Base-by-base conservation (phyloP, 2,888 invertebrate species). In the Chelonus formosanus region DNA sequence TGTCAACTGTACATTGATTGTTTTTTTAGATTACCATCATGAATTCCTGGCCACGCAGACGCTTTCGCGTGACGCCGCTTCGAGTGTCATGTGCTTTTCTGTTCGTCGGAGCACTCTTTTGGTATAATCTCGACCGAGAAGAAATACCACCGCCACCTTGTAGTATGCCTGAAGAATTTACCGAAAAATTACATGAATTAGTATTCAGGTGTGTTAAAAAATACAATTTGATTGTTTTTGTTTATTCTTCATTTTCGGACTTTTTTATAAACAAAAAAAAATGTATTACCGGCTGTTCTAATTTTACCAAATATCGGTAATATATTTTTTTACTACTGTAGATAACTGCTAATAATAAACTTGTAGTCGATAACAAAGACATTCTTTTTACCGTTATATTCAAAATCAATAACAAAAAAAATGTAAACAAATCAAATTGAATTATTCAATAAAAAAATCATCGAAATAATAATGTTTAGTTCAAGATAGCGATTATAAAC, bases 111-210 rank as follows among this genome's bases (percentile, higher is more conserved):
- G 68, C 77, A 44, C 71, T 80, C 63, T 80, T 80, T 61, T 80
- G 80, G 80, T 77, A 79, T 71, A 80, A 72, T 68, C 74, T 80
- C 71, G 74, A 74, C 69, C 74, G 77, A 71, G 78, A 80, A 75
- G 76, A 78, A 53, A 65, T 67, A 56, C 75, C 78, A 3, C 74
- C 71, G 43, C 78, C 77, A 50, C 78, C 79, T 35, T 80, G 80
- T 67, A 80, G 79, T 63, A 78, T 80, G n/a, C 79, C 80, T 0
- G 80, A 80, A 65, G 78, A 76, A 61, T 80, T 78, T 58, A 80
- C 80, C 3, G 80, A 80, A 63, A 79, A 77, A 56, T 70, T 80
- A 53, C 80, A 80, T 67, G 78, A 80, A 10, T 75, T 80, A 58
- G 75, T 79, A 34, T 75, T 78, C 74, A 77, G 79, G 80, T 80